phyloP scores from a whole-genome alignment of 2,113 vertebrate species.

The Glaucomys volans region DNA sequence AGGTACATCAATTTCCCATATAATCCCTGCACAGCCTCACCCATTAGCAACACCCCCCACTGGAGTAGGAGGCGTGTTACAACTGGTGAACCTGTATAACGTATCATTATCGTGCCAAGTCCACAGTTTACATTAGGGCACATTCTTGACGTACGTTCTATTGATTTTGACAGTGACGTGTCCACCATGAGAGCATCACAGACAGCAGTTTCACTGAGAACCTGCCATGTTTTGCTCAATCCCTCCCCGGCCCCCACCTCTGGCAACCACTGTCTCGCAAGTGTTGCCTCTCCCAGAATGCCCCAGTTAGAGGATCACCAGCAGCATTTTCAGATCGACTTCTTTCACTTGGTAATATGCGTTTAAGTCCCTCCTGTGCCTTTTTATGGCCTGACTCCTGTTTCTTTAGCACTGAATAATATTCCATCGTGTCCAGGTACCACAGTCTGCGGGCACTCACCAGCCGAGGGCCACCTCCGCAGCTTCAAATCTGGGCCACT shows the following conservation, averaged over 20 bases:
- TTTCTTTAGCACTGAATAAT: not conserved
- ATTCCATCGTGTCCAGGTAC: not conserved
- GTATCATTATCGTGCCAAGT: not conserved
- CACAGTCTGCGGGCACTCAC: not conserved
- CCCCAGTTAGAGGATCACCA: not conserved
- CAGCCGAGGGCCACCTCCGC: not conserved
- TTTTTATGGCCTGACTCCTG: not conserved
- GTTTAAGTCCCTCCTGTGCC: not conserved
- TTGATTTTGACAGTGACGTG: not conserved
- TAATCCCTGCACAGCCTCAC: not conserved
- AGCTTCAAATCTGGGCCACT: not conserved
- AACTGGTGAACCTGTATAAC: not conserved
- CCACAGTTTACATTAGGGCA: not conserved
- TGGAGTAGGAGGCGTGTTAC: not conserved
- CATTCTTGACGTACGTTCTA: not conserved
- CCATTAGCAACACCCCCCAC: too few relatives aligned
- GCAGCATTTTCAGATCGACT: too few relatives aligned
- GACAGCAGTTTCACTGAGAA: not conserved
- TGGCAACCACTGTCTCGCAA: not conserved
- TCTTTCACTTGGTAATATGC: not conserved
- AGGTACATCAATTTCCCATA: not conserved
- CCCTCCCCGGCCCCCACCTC: too few relatives aligned
- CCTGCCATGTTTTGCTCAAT: too few relatives aligned
- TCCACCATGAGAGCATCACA: not conserved
- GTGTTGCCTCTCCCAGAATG: not conserved